These are phyloP conservation scores for Drosophila guanche DNA, from an alignment of 1,140 invertebrate genomes.

Conservation along the genomic window DNA sequence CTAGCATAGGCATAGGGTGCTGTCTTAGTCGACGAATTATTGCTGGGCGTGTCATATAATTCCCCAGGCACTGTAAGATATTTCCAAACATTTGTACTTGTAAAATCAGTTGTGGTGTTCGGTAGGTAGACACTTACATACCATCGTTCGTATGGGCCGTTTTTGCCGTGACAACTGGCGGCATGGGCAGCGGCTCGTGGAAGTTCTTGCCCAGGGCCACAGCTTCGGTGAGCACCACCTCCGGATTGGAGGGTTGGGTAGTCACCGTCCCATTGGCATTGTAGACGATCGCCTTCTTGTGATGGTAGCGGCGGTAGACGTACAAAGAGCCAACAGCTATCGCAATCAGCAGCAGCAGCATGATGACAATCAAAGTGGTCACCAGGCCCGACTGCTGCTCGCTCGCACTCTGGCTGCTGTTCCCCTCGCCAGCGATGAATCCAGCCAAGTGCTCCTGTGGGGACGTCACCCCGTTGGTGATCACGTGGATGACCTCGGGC, in stretches of 20 bases:
- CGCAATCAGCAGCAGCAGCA: constrained; percentile 64
- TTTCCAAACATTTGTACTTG: not conserved
- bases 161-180: constrained; percentile 36
- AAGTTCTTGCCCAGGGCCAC: constrained; percentile 61
- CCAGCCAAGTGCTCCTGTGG: constrained; percentile 68
- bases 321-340: constrained; percentile 67
- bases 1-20: constrained; percentile 75
- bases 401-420: constrained; percentile 32
- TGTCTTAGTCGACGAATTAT: constrained; percentile 72
- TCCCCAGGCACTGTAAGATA: constrained; percentile 60
- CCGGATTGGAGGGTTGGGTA: constrained; percentile 29
- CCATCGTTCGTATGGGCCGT: constrained; percentile 67
- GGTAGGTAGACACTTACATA: constrained; percentile 78
- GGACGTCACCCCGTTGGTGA: constrained; percentile 57
- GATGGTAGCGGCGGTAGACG: constrained; percentile 73
- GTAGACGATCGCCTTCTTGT: constrained; percentile 59
- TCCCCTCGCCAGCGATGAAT: constrained; percentile 49
- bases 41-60: constrained; percentile 78
- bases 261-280: constrained; percentile 59
- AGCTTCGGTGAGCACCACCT: constrained; percentile 60
- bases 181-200: constrained; percentile 69
- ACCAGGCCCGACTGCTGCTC: constrained; percentile 67
- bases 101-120: not conserved
- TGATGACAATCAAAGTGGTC: constrained; percentile 64
- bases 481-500: constrained; percentile 79